Percentiles rank a stretch among this genome's conserved stretches.
phyloP scores from a whole-genome alignment of 2,888 invertebrate genomes.

The Steinernema carpocapsae region DNA sequence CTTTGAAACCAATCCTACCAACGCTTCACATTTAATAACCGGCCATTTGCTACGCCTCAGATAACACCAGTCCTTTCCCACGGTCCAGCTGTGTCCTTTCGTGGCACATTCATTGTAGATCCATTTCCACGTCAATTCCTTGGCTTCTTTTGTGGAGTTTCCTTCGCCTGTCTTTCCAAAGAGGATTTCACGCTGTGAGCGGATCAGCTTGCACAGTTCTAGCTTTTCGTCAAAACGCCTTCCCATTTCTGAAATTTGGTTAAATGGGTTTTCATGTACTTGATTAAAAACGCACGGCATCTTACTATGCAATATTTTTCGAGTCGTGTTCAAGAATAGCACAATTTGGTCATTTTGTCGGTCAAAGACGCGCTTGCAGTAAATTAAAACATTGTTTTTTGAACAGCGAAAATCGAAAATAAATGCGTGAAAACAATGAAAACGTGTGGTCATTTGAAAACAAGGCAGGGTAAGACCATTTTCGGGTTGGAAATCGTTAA shows the following conservation, averaged over 20 bases:
- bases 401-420: too few relatives aligned
- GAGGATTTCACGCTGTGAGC: background rate
- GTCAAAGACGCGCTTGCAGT: too few relatives aligned
- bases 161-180: background rate
- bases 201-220: slow-evolving; percentile 18
- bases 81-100: background rate
- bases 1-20: background rate
- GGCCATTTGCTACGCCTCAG: slow-evolving; percentile 15
- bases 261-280: too few relatives aligned
- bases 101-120: slow-evolving; percentile 15
- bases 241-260: slow-evolving; percentile 18
- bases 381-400: too few relatives aligned
- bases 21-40: slow-evolving; percentile 18
- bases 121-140: slow-evolving; percentile 25
- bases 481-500: too few relatives aligned
- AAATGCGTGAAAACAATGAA: too few relatives aligned
- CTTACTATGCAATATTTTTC: too few relatives aligned
- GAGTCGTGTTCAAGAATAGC: too few relatives aligned
- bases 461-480: too few relatives aligned
- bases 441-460: too few relatives aligned
- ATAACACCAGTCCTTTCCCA: slow-evolving; percentile 14
- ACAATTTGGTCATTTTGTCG: too few relatives aligned
- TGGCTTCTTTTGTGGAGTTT: background rate
- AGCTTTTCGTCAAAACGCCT: slow-evolving; percentile 17
- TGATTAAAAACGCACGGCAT: too few relatives aligned